A percentile compares a stretch with the other conserved stretches of the same genome.
Conservation (phyloP, 1,140 invertebrate genomes). For the Callitettix versicolor region DNA sequence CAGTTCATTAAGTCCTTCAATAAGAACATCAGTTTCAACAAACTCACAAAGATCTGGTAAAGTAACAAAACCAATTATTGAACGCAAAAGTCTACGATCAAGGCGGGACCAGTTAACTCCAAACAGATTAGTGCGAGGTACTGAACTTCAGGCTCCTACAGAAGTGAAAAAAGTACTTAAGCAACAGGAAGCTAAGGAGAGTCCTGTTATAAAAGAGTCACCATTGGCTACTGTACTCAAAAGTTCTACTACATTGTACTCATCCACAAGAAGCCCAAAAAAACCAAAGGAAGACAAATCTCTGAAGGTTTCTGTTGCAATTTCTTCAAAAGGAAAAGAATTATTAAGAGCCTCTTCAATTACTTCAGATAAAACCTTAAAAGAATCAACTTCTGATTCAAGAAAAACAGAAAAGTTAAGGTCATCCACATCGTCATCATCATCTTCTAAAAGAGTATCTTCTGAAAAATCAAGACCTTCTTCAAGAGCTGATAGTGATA, state of each 20-base stretch:
- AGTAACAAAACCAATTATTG: constrained; percentile 5
- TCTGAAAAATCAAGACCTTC: constrained; percentile 3
- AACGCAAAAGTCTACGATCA: constrained; percentile 7
- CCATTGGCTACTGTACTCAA: constrained; percentile 32
- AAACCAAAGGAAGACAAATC: constrained; percentile 36
- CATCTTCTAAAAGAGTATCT: constrained; percentile 12
- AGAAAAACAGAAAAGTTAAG: constrained; percentile 22
- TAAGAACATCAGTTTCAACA: background rate
- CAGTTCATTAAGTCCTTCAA: constrained; percentile 6
- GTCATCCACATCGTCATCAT: constrained; percentile 29
- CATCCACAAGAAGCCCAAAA: constrained; percentile 29
- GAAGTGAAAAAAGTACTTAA: constrained; percentile 47
- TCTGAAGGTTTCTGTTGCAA: constrained; percentile 35
- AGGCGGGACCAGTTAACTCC: background rate
- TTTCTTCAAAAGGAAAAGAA: constrained; percentile 38
- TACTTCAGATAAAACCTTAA: constrained; percentile 13
- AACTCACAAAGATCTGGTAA: background rate
- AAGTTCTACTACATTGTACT: constrained; percentile 33
- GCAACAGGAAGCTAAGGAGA: constrained; percentile 30
- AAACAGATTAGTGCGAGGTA: constrained; percentile 30
- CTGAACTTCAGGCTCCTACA: constrained; percentile 43
- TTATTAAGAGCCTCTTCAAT: constrained; percentile 29
- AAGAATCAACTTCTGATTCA: constrained; percentile 10
- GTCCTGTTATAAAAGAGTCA: constrained; percentile 21
- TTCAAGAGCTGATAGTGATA: constrained; percentile 11